phyloP scores from a whole-genome alignment of 92 coral and sea anemone genomes.

The Isaurus tuberculatus region DNA sequence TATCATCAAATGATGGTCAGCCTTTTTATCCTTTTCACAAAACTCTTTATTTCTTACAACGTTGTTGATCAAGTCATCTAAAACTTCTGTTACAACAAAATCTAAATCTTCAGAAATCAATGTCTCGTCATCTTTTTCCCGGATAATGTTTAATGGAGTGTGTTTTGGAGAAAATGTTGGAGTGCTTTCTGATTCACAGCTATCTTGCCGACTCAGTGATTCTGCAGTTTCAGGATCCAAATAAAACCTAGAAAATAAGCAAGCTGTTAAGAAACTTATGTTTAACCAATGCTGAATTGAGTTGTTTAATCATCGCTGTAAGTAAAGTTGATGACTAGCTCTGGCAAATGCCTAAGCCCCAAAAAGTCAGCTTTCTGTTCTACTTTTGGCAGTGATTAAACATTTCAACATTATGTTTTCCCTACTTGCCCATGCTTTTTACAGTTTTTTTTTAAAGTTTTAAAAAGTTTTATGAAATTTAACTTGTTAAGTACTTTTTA shows the following conservation, averaged over 20 bases:
- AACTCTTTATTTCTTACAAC: slow-evolving; percentile 33
- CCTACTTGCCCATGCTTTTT: too few relatives aligned
- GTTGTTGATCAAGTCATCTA: slow-evolving; percentile 62
- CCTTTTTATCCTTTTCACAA: background rate
- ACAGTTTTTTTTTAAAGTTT: too few relatives aligned
- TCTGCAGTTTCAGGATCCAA: slow-evolving; percentile 79
- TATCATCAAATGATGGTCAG: slow-evolving; percentile 26
- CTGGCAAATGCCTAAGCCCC: too few relatives aligned
- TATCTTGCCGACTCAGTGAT: slow-evolving; percentile 82
- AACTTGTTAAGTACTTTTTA: too few relatives aligned
- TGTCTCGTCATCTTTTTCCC: slow-evolving; percentile 24
- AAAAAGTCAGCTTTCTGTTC: too few relatives aligned
- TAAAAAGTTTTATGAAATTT: too few relatives aligned
- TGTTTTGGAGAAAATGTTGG: slow-evolving; percentile 29
- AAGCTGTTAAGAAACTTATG: background rate
- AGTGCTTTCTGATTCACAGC: slow-evolving; percentile 55
- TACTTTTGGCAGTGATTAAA: too few relatives aligned
- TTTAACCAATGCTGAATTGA: too few relatives aligned
- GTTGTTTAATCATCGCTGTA: too few relatives aligned
- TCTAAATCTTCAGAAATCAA: slow-evolving; percentile 52
- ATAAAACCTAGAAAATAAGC: slow-evolving; percentile 60
- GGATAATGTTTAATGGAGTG: slow-evolving; percentile 20
- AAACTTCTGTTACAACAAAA: slow-evolving; percentile 46
- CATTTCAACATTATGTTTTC: too few relatives aligned
- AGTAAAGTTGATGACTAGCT: too few relatives aligned